Base-by-base conservation (phyloP, 2,888 invertebrate species). In the Mythimna pallens region DNA sequence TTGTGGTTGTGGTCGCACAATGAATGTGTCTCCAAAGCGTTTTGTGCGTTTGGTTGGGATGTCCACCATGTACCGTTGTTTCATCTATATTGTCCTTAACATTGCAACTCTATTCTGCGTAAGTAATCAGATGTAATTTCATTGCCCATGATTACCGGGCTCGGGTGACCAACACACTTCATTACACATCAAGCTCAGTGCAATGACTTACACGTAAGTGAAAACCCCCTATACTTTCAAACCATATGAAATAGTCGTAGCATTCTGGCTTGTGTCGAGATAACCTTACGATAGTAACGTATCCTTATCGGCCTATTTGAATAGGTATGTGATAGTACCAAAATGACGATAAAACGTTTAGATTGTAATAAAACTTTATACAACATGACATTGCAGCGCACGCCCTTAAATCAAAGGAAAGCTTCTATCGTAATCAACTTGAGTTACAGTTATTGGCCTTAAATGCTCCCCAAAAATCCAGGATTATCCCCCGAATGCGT, bases 401-500 rank as follows among this genome's bases (percentile, higher is more conserved):
- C 70, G 52, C 73, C 73, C 81, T 82, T 61, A 84, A 87, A 76
- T 69, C 70, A 65, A 63, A 61, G 40, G 82, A 86, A 88, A 89
- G 87, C 87, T 89, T 89, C 86, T 86, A 89, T 81, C 80, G 81
- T 87, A 87, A 88, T 86, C 88, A 84, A 82, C 80, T 85, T 87
- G 86, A 90, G 82, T 88, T 83, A 90, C 88, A 81, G 89, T 90
- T 89, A 90, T 89, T 83, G 85, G 76, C 69, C 79, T 70, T 69
- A 80, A 88, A 89, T 84, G 86, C 80, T 85, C 86, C 86, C 86
- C 81, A 84, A 89, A 89, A 90, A 88, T 89, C 89, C 87, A 80
- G 81, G 87, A 90, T 90, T 91, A 93, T 90, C 88, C 91, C 80
- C 82, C 82, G 86, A 87, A 89, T 86, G 89, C 87, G 87, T 90